Evolutionary conservation across 23 tunicate genomes (phyloP), one percentile per base, ranked within the genome.

Genomic region (Aplidium turbinatum): DNA sequence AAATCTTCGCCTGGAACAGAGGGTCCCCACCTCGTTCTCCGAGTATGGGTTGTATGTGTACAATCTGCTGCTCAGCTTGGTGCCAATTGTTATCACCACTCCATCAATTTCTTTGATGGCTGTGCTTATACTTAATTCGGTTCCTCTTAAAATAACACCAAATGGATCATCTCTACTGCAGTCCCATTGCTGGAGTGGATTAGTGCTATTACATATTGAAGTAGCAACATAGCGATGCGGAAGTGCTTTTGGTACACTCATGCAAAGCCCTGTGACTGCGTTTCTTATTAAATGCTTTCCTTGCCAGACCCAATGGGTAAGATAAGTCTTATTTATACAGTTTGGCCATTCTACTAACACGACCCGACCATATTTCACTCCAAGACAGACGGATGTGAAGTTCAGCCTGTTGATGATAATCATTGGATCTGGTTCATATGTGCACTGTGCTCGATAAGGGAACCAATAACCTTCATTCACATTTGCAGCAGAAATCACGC

Each of bases 401-500:
- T 31, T 65, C 23, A 76, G 54, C 34, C 91, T 31, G 35, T 85
- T 82, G 11, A 85, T 32, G 27, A 85, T 68, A 2, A 85, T 2
- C 72, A 85, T 66, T 48, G 91, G 83, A 56, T 85, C 82, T 1
- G 91, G 91, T 31, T 68, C 70, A 42, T 85, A 85, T 4, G 18
- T 71, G 33, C 91, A 85, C 3, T 1, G 1, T 7, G 83, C 31
- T 0, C 69, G 31, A 3, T 64, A 38, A 1, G 91, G 91, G 13
- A 36, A 32, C 91, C 91, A 85, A 0, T 3, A 18, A 3, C 39
- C 20, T 3, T 1, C 29, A 1, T 26, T 2, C 28, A 24, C 0
- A 4, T 38, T 82, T 16, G 2, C 48, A 1, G 35, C 23, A 32
- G 4, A 4, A 4, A 36, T 9, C 4, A 16, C 24, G 26, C 91